Evolutionary conservation across 2,888 invertebrate species (phyloP), one percentile per base, ranked within the genome.

Genomic region (Entomobrya multifasciata): DNA sequence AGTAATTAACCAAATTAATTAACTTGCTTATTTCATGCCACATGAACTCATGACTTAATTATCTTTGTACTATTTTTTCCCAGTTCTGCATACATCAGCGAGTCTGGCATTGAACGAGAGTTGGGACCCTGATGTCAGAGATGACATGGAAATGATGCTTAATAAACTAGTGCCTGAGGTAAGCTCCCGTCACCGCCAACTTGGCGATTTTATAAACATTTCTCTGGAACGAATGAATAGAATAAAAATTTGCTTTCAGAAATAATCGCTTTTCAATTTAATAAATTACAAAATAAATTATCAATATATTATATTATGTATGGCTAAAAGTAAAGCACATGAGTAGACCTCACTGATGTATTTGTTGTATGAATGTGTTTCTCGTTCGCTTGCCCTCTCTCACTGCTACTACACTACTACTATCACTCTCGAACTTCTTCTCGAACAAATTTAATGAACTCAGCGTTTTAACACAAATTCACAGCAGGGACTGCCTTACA

Each of bases 81-180:
- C 94, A 98, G 98, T 99, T 93, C 95, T 98, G 94, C 98, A 98
- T 94, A 99, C 98, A 92, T 98, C 98, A 92, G 98, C 98, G 93
- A 98, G 98, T 94, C 95, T 99, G 93, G 97, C 98, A 91, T 94
- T 98, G 93, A 98, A 98, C 93, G 98, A 98, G 94, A 98, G 98
- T 94, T 98, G 98, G 98, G 98, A 98, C 94, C 98, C 98, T 90
- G 90, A 91, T 92, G 92, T 88, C 91, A 95, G 98, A 94, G 97
- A 97, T 93, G 99, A 99, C 93, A 98, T 98, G 97, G 98, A 99
- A 94, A 98, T 98, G 97, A 98, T 99, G 97, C 95, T 99, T 93
- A 98, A 98, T 94, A 98, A 97, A 95, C 97, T 99, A 93, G 97
- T 99, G 94, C 98, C 98, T 93, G 98, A 99, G 93, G 94, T 94